A percentile compares a stretch with the other conserved stretches of the same genome.
Evolutionary conservation across 92 coral and sea anemone species (phyloP).

Genomic region (Phenganax marumi): DNA sequence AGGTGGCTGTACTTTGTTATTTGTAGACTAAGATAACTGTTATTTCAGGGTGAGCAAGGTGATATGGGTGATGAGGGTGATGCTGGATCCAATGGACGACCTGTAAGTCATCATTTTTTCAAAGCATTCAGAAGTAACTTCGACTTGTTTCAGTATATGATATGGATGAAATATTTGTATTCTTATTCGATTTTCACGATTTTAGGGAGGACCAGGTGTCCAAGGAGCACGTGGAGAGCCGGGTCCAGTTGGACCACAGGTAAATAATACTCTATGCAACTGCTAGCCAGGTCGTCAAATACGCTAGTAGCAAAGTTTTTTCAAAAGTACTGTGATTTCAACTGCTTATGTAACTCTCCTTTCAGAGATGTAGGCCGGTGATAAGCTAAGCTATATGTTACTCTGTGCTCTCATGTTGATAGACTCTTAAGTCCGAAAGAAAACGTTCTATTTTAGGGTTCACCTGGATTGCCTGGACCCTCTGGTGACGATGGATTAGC

Average conservation of each 20-base stretch:
- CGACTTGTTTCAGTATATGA: background rate
- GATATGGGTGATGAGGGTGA: conserved; percentile 19
- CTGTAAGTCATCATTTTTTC: conserved; percentile 14
- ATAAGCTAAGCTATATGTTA: background rate
- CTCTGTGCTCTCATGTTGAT: background rate
- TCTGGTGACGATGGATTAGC: conserved; percentile 14
- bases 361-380: background rate
- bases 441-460: background rate
- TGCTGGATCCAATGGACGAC: conserved; percentile 17
- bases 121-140: background rate
- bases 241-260: conserved; percentile 27
- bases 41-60: conserved; percentile 38
- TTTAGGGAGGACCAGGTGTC: conserved; percentile 23
- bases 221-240: conserved; percentile 19
- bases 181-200: background rate
- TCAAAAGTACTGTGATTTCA: too few species aligned
- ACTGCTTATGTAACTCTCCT: too few species aligned
- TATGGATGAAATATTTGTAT: background rate
- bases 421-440: background rate
- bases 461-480: conserved; percentile 6
- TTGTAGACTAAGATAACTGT: too few species aligned
- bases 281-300: too few species aligned
- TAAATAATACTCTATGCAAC: background rate
- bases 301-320: too few species aligned
- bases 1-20: background rate